Percentiles rank a stretch among this genome's conserved stretches.
Evolutionary conservation across 2,113 vertebrate genomes (phyloP).

Genomic region (Cryptoleucopteryx plumbea): DNA sequence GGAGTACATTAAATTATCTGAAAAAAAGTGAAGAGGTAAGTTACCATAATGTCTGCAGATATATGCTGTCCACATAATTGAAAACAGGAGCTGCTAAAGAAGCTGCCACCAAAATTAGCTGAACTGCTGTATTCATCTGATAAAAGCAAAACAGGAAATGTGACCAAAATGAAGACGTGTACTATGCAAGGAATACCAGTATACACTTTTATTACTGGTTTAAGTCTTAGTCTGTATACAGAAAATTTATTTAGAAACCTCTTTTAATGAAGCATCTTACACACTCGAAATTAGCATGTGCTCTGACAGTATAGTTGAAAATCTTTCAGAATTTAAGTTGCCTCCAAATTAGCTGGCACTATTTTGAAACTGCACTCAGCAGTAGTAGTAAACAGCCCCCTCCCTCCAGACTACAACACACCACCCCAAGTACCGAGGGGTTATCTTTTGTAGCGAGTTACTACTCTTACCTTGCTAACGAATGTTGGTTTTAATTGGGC

Average conservation of each 20-base stretch:
- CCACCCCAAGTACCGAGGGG: background rate
- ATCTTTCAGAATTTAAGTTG: background rate
- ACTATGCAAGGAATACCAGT: background rate
- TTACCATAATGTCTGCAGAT: conserved; percentile 93
- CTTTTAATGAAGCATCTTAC: background rate
- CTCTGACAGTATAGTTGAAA: rapidly evolving
- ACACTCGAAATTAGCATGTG: rapidly evolving
- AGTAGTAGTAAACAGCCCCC: background rate
- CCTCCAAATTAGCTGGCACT: background rate
- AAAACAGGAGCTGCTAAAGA: conserved; percentile 95
- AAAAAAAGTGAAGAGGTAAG: background rate
- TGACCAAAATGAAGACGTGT: background rate
- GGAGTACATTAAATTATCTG: background rate
- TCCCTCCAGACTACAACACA: background rate
- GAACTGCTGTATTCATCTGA: conserved; percentile 93
- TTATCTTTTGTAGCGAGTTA: background rate
- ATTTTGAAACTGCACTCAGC: background rate
- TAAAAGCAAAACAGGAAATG: background rate
- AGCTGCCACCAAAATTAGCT: conserved; percentile 90
- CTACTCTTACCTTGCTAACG: conserved; percentile 91
- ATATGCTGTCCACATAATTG: conserved; percentile 89
- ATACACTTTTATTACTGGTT: background rate
- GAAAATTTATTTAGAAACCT: background rate
- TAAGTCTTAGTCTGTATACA: background rate
- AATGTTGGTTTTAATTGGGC: conserved; percentile 95